phyloP scores from a whole-genome alignment of 2,113 vertebrate genomes.

The Bettongia penicillata region DNA sequence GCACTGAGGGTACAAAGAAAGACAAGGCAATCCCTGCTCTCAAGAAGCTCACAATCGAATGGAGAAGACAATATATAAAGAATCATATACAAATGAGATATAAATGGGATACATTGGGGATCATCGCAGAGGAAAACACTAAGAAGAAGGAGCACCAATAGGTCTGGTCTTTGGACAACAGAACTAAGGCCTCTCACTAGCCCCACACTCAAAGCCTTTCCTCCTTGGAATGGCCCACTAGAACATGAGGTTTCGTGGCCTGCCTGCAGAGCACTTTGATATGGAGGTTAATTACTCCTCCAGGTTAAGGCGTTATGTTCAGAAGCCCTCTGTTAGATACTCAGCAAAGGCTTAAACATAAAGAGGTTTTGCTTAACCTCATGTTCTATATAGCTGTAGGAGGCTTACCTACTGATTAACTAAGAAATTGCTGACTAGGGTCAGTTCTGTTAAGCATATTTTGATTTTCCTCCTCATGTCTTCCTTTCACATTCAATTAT shows the following conservation, averaged over 20 bases:
- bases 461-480: constrained; percentile 53
- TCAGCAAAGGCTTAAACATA: constrained; percentile 49
- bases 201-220: not conserved
- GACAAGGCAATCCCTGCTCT: not conserved
- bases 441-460: constrained; percentile 62
- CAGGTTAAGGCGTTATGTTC: constrained; percentile 50
- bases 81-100: not conserved
- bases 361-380: constrained; percentile 41
- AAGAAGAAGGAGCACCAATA: not conserved
- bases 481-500: constrained; percentile 68
- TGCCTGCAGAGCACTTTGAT: not conserved
- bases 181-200: not conserved
- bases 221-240: not conserved
- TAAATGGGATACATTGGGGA: not conserved
- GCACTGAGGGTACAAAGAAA: not conserved
- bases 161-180: not conserved
- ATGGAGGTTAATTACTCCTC: constrained; percentile 8
- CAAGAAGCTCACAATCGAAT: not conserved
- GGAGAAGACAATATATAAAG: not conserved
- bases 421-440: constrained; percentile 67
- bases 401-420: constrained; percentile 71
- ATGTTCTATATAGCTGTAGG: constrained; percentile 46
- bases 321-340: constrained; percentile 51
- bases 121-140: not conserved
- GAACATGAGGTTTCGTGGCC: not conserved